These are phyloP conservation scores for Eurois occulta DNA, from an alignment of 2,888 invertebrate species.

Conservation along the genomic window DNA sequence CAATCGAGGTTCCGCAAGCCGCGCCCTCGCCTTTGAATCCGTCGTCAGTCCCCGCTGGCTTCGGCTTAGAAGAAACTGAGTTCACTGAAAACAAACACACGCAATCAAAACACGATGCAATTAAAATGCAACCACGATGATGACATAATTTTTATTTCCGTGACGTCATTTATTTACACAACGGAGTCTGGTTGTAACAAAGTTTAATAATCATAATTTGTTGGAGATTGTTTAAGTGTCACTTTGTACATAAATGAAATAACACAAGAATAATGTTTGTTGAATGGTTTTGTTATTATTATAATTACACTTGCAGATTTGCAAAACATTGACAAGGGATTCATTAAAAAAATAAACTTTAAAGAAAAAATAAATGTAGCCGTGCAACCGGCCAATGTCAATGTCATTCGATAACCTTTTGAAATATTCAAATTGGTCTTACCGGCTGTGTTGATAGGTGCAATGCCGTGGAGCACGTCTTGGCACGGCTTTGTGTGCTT, in stretches of 20 bases:
- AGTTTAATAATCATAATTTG: slow-evolving; percentile 4
- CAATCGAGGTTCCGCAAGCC: slow-evolving; percentile 91
- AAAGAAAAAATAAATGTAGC: slow-evolving; percentile 1
- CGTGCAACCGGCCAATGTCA: slow-evolving; percentile 59
- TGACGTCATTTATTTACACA: slow-evolving; percentile 26
- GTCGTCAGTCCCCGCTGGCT: slow-evolving; percentile 93
- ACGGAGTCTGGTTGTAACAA: slow-evolving; percentile 1
- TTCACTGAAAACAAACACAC: slow-evolving; percentile 77
- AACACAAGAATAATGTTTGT: slow-evolving; percentile 7
- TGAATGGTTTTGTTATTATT: neutral
- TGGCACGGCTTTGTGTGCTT: slow-evolving; percentile 93
- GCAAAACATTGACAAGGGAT: neutral
- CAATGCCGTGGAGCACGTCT: slow-evolving; percentile 90
- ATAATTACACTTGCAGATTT: neutral
- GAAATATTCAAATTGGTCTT: slow-evolving; percentile 66
- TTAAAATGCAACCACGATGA: slow-evolving; percentile 29
- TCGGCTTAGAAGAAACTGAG: slow-evolving; percentile 83
- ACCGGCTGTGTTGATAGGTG: slow-evolving; percentile 86
- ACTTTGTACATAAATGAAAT: neutral
- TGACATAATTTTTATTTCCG: neutral
- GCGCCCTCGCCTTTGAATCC: slow-evolving; percentile 93
- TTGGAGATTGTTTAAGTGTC: neutral
- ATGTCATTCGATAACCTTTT: slow-evolving; percentile 65
- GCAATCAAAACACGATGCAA: slow-evolving; percentile 44
- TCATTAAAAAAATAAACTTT: slow-evolving; percentile 3